Base-by-base conservation (phyloP, 2,888 invertebrate genomes). In the Cerastoderma edule region DNA sequence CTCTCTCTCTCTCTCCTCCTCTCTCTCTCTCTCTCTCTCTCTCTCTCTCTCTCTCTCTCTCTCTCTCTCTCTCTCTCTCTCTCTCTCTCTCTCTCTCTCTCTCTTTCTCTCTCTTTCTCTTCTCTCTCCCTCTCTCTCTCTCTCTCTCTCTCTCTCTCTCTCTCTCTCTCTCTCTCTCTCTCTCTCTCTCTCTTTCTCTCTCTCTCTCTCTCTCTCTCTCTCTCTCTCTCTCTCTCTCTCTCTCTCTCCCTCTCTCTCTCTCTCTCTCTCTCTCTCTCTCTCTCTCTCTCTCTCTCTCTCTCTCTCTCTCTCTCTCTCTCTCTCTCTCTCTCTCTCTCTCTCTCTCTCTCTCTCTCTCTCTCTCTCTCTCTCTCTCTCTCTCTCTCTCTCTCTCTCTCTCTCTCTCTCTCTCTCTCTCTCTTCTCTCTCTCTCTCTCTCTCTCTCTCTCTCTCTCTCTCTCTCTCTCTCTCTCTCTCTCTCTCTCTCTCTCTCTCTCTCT, bases 351-450 rank as follows among this genome's bases (percentile, higher is more conserved):
- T 53, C 53, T 53, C 53, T 53, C 53, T 53, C 19, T 53, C 6
- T 22, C 22, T 53, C 53, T 53, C 53, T 53, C 53, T 53, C 53
- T 53, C 53, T 53, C 19, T 53, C 22, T 22, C 6, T 53, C 53
- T 53, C 53, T 53, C 16, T 53, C 16, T 53, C 16, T 53, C 19
- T 53, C 6, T 22, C 6, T 53, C 53, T 53, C 53, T 53, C 53
- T 53, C 53, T 53, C 53, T 53, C 53, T 53, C 53, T 53, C 53
- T n/a, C 53, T 53, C 53, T 53, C 53, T n/a, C 53, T 53, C 53
- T 53, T 6, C 6, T 10, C 22, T 53, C 53, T 53, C 22, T 22
- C 10, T 44, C 44, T 44, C 19, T 44, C 44, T 44, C 44, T 44
- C 10, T 44, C 44, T 44, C 44, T 44, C 44, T 44, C 44, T 44